A percentile compares a stretch with the other conserved stretches of the same genome.
Evolutionary conservation across 1,140 invertebrate genomes (phyloP).

Genomic region (Bombus polaris): DNA sequence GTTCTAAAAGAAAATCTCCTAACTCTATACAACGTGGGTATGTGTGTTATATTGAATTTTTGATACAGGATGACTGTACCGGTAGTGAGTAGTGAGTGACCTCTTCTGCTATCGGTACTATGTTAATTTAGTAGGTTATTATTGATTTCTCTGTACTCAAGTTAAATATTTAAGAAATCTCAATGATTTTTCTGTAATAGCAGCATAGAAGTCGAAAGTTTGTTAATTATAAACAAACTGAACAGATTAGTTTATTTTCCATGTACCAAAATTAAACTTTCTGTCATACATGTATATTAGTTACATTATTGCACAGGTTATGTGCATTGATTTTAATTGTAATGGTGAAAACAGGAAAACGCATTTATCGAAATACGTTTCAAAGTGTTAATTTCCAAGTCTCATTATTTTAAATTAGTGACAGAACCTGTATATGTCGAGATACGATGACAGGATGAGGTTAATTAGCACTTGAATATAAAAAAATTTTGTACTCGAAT

Average conservation of each 20-base stretch:
- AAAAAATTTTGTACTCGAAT: not conserved
- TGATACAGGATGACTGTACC: conserved; percentile 26
- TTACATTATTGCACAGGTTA: conserved; percentile 40
- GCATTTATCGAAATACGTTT: not conserved
- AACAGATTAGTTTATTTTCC: not conserved
- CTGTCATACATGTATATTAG: conserved; percentile 2
- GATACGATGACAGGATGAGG: conserved; percentile 33
- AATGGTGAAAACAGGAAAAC: not conserved
- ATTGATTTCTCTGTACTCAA: conserved; percentile 35
- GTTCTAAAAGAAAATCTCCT: not conserved
- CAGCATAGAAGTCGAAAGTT: not conserved
- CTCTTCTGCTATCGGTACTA: conserved; percentile 28
- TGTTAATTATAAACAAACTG: not conserved
- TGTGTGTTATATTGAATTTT: conserved; percentile 18
- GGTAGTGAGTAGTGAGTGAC: conserved; percentile 26
- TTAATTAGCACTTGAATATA: conserved; percentile 23
- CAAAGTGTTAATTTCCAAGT: not conserved
- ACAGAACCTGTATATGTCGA: not conserved
- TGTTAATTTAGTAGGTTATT: conserved; percentile 40
- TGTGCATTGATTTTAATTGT: conserved; percentile 29
- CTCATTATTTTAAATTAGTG: not conserved
- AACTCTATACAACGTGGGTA: conserved; percentile 14
- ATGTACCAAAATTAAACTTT: not conserved
- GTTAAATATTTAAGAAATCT: conserved; percentile 10
- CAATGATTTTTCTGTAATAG: conserved; percentile 14